Evolutionary conservation across 2,888 invertebrate species (phyloP), one percentile per base, ranked within the genome.

Genomic region (Palloptera scutellata): DNA sequence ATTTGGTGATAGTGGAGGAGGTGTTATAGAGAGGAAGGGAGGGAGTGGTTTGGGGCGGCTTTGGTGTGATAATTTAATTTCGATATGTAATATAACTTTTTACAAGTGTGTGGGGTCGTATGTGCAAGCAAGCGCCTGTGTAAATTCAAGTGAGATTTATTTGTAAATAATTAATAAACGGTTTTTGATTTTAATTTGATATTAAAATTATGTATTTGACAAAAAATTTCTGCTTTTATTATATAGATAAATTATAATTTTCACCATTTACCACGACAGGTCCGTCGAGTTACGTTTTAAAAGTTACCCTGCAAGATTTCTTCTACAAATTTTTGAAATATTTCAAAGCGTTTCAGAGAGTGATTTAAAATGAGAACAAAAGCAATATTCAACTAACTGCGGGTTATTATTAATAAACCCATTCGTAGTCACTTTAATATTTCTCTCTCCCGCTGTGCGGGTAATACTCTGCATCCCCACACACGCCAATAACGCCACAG

Each of bases 361-460:
- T 30, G 30, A 30, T 30, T 30, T 30, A 30, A 30, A 30, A 30
- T 30, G 30, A 30, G 2, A 30, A 30, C 30, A 6, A 30, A 30
- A 30, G 6, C 30, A 30, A 30, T 30, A 30, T 30, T 30, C 30
- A 30, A 30, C 30, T 30, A 30, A 4, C 30, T 30, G 30, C 30
- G 30, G 30, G 30, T 30, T 30, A 30, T 30, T 30, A 58, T 62
- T 61, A 64, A 65, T 64, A 68, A 64, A 63, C 65, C 59, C 70
- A 60, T 64, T 57, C 52, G 53, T 51, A 65, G 48, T 64, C 43
- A 71, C 70, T 74, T 74, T 73, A 74, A 73, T 73, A 68, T 69
- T 70, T 70, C 62, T 20, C 58, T 68, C 71, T 66, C 66, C 65
- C 66, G 67, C 63, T 43, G 64, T 53, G 53, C 19, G 13, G 53